Evolutionary conservation across 2,888 invertebrate genomes (phyloP).

Genomic region (Bimastos eiseni): DNA sequence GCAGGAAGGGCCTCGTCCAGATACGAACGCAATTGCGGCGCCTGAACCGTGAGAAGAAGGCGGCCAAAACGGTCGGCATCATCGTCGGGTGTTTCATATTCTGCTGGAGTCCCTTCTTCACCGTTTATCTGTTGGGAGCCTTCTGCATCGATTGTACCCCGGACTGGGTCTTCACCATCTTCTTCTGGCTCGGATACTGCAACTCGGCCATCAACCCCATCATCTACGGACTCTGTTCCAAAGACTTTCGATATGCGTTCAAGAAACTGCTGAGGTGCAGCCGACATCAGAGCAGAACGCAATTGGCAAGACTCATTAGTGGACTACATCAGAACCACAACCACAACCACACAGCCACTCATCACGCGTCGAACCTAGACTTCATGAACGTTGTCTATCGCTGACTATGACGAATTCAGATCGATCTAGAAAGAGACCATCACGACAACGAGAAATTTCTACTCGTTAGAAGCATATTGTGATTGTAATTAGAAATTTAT

Average conservation of each 20-base stretch:
- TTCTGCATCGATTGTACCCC: conserved; percentile 79
- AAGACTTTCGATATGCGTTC: conserved; percentile 7
- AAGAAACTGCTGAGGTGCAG: not conserved
- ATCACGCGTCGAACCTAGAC: not conserved
- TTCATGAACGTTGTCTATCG: conserved; percentile 15
- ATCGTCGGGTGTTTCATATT: conserved; percentile 95
- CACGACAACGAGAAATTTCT: too few relatives aligned
- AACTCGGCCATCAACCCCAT: conserved; percentile 90
- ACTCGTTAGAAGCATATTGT: too few relatives aligned
- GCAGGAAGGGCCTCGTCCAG: conserved; percentile 21
- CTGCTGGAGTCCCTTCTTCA: conserved; percentile 97
- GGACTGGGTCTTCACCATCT: conserved; percentile 77
- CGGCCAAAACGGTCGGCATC: conserved; percentile 92
- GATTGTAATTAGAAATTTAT: too few relatives aligned
- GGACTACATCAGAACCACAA: conserved; percentile 15
- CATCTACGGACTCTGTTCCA: conserved; percentile 25
- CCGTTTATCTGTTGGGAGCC: conserved; percentile 86
- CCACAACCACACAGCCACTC: not conserved
- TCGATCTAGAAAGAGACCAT: not conserved
- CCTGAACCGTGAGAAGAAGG: conserved; percentile 77
- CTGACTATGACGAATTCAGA: not conserved
- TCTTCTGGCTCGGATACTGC: conserved; percentile 96
- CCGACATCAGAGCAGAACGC: conserved; percentile 1
- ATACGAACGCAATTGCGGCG: conserved; percentile 13
- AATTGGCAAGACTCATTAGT: conserved; percentile 18